These are phyloP conservation scores for Lamproptera curius DNA, from an alignment of 2,888 invertebrate genomes.

Conservation along the genomic window DNA sequence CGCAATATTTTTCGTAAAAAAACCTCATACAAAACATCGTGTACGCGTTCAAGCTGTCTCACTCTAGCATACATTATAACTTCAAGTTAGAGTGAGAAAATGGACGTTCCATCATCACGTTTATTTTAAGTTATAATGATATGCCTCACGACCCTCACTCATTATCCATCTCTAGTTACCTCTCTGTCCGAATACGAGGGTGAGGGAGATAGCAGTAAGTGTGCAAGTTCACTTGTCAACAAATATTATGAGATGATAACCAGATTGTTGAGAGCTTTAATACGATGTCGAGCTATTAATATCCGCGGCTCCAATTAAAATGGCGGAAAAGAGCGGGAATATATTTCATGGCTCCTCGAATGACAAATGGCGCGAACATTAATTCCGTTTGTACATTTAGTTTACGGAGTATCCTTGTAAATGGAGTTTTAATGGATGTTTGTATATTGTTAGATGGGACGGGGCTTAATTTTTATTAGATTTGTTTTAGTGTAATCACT, in stretches of 20 bases:
- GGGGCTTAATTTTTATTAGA: slow-evolving; percentile 34
- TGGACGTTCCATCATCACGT: slow-evolving; percentile 28
- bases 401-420: slow-evolving; percentile 45
- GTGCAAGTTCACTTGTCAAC: slow-evolving; percentile 23
- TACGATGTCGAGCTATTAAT: slow-evolving; percentile 28
- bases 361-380: slow-evolving; percentile 43
- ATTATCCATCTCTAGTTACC: slow-evolving; percentile 34
- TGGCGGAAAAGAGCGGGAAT: slow-evolving; percentile 33
- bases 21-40: slow-evolving; percentile 20
- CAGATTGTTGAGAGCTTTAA: slow-evolving; percentile 34
- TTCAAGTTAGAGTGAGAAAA: slow-evolving; percentile 39
- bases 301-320: slow-evolving; percentile 30
- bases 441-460: slow-evolving; percentile 21
- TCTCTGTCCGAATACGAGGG: slow-evolving; percentile 19
- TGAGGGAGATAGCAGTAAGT: slow-evolving; percentile 31
- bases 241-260: slow-evolving; percentile 32
- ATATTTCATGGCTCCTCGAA: slow-evolving; percentile 45
- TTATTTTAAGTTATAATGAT: slow-evolving; percentile 52
- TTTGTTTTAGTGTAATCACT: slow-evolving; percentile 28
- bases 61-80: slow-evolving; percentile 14
- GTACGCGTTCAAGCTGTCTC: slow-evolving; percentile 4
- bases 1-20: slow-evolving; percentile 41
- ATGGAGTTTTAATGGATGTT: slow-evolving; percentile 49
- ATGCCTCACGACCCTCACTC: slow-evolving; percentile 57
- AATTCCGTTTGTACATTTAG: slow-evolving; percentile 47